Percentiles rank a stretch among this genome's conserved stretches.
Conservation (phyloP, 2,888 invertebrate genomes). For the Hydraecia micacea region DNA sequence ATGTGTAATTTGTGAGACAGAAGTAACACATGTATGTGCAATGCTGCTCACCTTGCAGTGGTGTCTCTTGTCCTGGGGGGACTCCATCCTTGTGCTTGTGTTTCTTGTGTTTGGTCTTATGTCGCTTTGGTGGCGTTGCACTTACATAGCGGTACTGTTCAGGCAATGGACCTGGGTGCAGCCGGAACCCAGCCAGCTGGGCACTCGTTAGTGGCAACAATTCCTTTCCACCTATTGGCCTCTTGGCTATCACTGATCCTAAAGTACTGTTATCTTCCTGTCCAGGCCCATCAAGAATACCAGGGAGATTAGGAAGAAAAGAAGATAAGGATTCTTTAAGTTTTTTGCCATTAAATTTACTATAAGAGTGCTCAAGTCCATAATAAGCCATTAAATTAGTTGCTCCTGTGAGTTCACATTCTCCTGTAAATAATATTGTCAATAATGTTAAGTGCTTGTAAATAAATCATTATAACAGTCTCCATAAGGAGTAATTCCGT, state of each 20-base stretch:
- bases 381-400: constrained; percentile 99
- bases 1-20: not conserved
- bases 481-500: constrained; percentile 58
- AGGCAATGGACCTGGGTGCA: constrained; percentile 98
- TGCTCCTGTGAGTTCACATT: constrained; percentile 98
- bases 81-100: constrained; percentile 97
- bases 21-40: not conserved
- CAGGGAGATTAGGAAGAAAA: constrained; percentile 98
- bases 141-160: constrained; percentile 98
- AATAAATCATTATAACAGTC: constrained; percentile 44
- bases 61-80: constrained; percentile 93
- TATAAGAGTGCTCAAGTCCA: constrained; percentile 98
- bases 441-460: constrained; percentile 45
- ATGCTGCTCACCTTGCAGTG: constrained; percentile 91
- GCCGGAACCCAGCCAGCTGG: constrained; percentile 97
- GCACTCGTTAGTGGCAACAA: constrained; percentile 95
- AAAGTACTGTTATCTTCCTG: constrained; percentile 96
- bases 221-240: constrained; percentile 97
- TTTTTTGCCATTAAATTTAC: constrained; percentile 99
- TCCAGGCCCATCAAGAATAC: constrained; percentile 98
- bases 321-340: constrained; percentile 98
- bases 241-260: constrained; percentile 98
- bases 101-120: constrained; percentile 98
- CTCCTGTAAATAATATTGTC: constrained; percentile 90
- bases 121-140: constrained; percentile 97